These are phyloP conservation scores for Doryteuthis pealeii DNA, from an alignment of 1,140 invertebrate genomes.

Conservation along the genomic window DNA sequence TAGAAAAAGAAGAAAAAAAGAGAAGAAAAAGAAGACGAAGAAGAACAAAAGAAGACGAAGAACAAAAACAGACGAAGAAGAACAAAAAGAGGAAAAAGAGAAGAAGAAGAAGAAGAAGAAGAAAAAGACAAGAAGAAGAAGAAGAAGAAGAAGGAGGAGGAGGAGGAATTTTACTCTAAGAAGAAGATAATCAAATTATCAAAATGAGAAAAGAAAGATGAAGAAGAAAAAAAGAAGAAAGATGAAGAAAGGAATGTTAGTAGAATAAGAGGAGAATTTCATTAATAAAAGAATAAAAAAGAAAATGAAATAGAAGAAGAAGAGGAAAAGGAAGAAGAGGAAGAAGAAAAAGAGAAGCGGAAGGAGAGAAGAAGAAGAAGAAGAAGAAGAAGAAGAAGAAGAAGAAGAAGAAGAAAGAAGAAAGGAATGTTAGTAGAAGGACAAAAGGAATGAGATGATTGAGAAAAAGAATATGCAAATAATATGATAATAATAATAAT, in stretches of 20 bases:
- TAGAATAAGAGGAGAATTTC: neutral
- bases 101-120: neutral
- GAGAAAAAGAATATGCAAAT: neutral
- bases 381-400: neutral
- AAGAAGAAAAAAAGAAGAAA: neutral
- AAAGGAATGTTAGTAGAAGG: neutral
- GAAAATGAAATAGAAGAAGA: neutral
- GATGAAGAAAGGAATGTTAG: neutral
- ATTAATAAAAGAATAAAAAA: neutral
- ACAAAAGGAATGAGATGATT: neutral
- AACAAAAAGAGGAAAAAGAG: neutral
- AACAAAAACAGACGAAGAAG: neutral
- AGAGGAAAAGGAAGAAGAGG: neutral
- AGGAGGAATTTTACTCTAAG: neutral
- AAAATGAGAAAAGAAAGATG: neutral
- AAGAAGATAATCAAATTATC: neutral
- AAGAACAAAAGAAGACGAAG: neutral
- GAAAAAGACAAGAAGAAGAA: neutral
- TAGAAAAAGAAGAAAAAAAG: neutral
- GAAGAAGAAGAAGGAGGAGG: neutral
- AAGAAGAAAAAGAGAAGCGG: neutral
- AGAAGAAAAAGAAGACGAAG: neutral
- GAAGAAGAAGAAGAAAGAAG: neutral
- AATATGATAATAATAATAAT: too few species aligned
- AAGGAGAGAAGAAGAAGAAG: neutral